Evolutionary conservation across 2,888 invertebrate genomes (phyloP).

Genomic region (Stenichneumon culpator): DNA sequence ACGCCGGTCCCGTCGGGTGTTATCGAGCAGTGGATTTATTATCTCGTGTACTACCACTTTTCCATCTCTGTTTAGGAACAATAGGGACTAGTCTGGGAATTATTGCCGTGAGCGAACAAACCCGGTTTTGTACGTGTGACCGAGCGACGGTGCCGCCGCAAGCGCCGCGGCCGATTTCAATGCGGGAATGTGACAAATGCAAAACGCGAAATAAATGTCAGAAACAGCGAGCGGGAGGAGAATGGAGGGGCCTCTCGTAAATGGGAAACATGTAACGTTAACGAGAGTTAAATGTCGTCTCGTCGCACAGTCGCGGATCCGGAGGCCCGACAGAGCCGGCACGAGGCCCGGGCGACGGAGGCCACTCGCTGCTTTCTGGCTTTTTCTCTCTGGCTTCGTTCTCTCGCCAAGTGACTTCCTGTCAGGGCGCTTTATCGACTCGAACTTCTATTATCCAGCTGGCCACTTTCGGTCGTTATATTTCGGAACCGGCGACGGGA

Average conservation of each 20-base stretch:
- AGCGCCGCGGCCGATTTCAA: conserved; percentile 27
- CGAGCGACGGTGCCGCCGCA: background rate
- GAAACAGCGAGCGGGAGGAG: conserved; percentile 24
- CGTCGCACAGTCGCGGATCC: background rate
- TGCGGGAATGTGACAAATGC: conserved; percentile 59
- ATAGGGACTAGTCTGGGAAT: conserved; percentile 52
- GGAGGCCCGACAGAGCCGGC: background rate
- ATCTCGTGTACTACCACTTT: conserved; percentile 42
- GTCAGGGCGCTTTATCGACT: conserved; percentile 62
- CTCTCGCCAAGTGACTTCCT: conserved; percentile 58
- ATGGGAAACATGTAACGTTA: conserved; percentile 60
- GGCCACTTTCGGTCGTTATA: conserved; percentile 55
- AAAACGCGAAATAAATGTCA: conserved; percentile 65
- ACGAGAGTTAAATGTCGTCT: conserved; percentile 61
- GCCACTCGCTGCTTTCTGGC: background rate
- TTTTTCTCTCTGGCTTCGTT: conserved; percentile 40
- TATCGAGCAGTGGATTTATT: conserved; percentile 60
- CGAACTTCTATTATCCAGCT: conserved; percentile 61
- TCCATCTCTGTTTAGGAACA: conserved; percentile 55
- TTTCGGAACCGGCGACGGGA: conserved; percentile 44
- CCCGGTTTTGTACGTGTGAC: conserved; percentile 14
- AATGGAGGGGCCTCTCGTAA: conserved; percentile 48
- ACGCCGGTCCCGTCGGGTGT: conserved; percentile 10
- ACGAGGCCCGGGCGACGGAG: background rate
- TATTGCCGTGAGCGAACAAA: conserved; percentile 23